Evolutionary conservation across 2,888 invertebrate species (phyloP).

Genomic region (Nymphalis c-album): DNA sequence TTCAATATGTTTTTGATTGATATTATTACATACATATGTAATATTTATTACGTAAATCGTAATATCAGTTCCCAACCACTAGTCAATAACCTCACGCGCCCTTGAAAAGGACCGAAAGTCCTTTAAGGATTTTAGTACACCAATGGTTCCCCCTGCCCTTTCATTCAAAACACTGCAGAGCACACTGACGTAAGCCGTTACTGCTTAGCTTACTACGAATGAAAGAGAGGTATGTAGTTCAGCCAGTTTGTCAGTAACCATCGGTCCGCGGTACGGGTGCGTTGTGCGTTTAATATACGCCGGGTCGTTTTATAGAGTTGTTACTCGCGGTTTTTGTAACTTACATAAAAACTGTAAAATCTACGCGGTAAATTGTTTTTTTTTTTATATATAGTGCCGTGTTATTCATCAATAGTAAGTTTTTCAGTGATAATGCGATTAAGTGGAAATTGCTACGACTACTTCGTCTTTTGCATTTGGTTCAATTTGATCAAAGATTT

Average conservation of each 20-base stretch:
- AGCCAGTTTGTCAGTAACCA: slow-evolving; percentile 55
- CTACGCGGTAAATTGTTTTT: slow-evolving; percentile 42
- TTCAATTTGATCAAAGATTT: slow-evolving; percentile 48
- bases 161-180: slow-evolving; percentile 65
- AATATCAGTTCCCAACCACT: neutral
- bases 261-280: slow-evolving; percentile 55
- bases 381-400: slow-evolving; percentile 34
- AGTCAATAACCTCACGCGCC: slow-evolving; percentile 28
- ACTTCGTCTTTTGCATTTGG: slow-evolving; percentile 56
- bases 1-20: too few relatives aligned
- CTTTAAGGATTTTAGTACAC: slow-evolving; percentile 34
- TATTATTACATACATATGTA: neutral
- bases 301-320: slow-evolving; percentile 18
- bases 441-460: slow-evolving; percentile 72
- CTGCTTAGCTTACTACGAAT: slow-evolving; percentile 54
- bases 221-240: slow-evolving; percentile 44
- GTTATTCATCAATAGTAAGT: slow-evolving; percentile 59
- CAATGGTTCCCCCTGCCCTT: slow-evolving; percentile 42
- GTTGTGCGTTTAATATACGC: slow-evolving; percentile 46
- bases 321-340: slow-evolving; percentile 29
- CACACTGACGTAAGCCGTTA: slow-evolving; percentile 70
- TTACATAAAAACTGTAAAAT: slow-evolving; percentile 11
- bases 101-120: slow-evolving; percentile 33
- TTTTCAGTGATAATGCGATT: slow-evolving; percentile 65
- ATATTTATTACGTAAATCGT: neutral